Evolutionary conservation across 2,888 invertebrate genomes (phyloP).

Genomic region (Tromatobia lineatoria): DNA sequence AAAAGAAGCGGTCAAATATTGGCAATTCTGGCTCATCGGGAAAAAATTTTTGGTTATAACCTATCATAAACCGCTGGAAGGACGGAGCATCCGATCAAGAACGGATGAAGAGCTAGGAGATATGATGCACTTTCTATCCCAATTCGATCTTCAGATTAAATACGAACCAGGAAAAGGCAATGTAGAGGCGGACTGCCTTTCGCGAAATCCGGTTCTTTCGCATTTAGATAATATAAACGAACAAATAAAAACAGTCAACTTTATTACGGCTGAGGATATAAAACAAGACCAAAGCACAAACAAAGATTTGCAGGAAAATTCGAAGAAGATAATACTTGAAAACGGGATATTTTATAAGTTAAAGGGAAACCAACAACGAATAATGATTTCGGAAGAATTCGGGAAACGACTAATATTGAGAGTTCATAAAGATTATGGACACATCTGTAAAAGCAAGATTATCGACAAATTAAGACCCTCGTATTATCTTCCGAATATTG

Average conservation of each 20-base stretch:
- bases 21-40: constrained; percentile 72
- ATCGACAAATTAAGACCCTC: constrained; percentile 39
- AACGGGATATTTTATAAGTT: constrained; percentile 57
- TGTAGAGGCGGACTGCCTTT: constrained; percentile 65
- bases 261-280: constrained; percentile 54
- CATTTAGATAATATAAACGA: constrained; percentile 53
- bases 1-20: constrained; percentile 72
- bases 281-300: constrained; percentile 57
- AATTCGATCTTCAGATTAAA: constrained; percentile 65
- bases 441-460: constrained; percentile 45
- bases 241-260: constrained; percentile 62
- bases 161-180: constrained; percentile 64
- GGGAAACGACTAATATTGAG: constrained; percentile 48
- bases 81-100: constrained; percentile 61
- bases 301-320: constrained; percentile 45
- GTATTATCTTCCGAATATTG: constrained; percentile 16
- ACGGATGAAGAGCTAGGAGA: constrained; percentile 67
- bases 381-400: constrained; percentile 62
- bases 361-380: constrained; percentile 45
- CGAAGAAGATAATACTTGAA: constrained; percentile 38
- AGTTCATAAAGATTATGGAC: constrained; percentile 40
- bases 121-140: constrained; percentile 60
- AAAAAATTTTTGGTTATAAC: constrained; percentile 60
- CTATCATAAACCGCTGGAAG: constrained; percentile 68
- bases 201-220: constrained; percentile 57